These are phyloP conservation scores for Cyclophora punctaria DNA, from an alignment of 2,888 invertebrate genomes.

Conservation along the genomic window DNA sequence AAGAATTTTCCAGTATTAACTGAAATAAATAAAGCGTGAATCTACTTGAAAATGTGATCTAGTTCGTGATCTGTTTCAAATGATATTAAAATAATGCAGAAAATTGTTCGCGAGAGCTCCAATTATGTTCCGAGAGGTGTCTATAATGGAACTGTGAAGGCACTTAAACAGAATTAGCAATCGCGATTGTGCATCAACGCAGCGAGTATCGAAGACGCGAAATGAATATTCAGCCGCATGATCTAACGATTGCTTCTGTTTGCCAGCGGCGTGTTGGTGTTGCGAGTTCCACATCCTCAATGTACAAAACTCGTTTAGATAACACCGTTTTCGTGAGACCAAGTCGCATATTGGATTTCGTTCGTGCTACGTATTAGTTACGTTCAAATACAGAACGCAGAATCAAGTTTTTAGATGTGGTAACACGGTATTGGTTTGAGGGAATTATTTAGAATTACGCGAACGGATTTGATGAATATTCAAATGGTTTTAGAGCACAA, in stretches of 20 bases:
- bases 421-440: too few relatives aligned
- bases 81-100: background rate
- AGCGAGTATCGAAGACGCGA: conserved; percentile 22
- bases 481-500: too few relatives aligned
- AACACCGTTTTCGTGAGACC: conserved; percentile 5
- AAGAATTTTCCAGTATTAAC: too few relatives aligned
- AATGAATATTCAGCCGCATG: conserved; percentile 30
- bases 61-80: too few relatives aligned
- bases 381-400: background rate
- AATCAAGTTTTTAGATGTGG: too few relatives aligned
- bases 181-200: conserved; percentile 11
- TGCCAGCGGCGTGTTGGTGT: conserved; percentile 1
- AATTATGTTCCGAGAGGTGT: conserved; percentile 9
- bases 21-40: too few relatives aligned
- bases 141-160: conserved; percentile 17
- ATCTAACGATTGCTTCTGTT: conserved; percentile 13
- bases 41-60: too few relatives aligned
- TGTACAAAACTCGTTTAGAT: conserved; percentile 8
- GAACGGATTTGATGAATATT: too few relatives aligned
- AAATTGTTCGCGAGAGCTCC: conserved; percentile 9
- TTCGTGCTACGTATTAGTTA: background rate
- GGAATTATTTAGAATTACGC: too few relatives aligned
- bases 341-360: conserved; percentile 8
- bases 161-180: conserved; percentile 15
- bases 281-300: conserved; percentile 7